Conservation (phyloP, 2,888 invertebrate genomes). For the Nowickia ferox region DNA sequence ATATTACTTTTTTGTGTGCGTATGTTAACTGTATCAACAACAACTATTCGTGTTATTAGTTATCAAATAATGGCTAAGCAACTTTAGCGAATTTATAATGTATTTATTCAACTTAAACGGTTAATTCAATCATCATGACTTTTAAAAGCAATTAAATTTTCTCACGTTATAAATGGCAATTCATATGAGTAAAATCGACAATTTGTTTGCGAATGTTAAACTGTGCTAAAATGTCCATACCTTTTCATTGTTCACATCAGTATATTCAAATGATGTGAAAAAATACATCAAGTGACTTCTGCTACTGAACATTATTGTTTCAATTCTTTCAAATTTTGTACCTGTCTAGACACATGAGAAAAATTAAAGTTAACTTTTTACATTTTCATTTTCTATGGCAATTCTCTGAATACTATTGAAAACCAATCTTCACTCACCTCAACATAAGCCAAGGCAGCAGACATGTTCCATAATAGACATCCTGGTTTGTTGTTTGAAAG, state of each 20-base stretch:
- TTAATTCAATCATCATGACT: not conserved
- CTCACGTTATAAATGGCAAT: constrained; percentile 51
- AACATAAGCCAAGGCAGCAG: constrained; percentile 41
- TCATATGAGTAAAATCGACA: constrained; percentile 30
- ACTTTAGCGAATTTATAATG: too few relatives aligned
- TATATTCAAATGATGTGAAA: not conserved
- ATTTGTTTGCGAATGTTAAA: constrained; percentile 37
- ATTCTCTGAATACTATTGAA: constrained; percentile 48
- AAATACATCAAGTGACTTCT: constrained; percentile 66
- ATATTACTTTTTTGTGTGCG: too few relatives aligned
- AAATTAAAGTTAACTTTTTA: constrained; percentile 62
- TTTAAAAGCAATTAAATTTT: constrained; percentile 56
- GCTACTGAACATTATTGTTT: constrained; percentile 66
- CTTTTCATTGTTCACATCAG: not conserved
- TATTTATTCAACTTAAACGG: too few relatives aligned
- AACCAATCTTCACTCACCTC: constrained; percentile 41
- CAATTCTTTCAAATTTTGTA: constrained; percentile 46
- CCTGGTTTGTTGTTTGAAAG: constrained; percentile 11
- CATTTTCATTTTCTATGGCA: constrained; percentile 20
- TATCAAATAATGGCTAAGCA: too few relatives aligned
- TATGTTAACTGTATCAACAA: too few relatives aligned
- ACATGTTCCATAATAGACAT: not conserved
- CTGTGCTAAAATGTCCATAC: constrained; percentile 46
- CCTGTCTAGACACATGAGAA: constrained; percentile 67
- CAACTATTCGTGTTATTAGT: too few relatives aligned